Evolutionary conservation across 1,140 invertebrate species (phyloP), one percentile per base, ranked within the genome.

Genomic region (Drosophila kanapiae): DNA sequence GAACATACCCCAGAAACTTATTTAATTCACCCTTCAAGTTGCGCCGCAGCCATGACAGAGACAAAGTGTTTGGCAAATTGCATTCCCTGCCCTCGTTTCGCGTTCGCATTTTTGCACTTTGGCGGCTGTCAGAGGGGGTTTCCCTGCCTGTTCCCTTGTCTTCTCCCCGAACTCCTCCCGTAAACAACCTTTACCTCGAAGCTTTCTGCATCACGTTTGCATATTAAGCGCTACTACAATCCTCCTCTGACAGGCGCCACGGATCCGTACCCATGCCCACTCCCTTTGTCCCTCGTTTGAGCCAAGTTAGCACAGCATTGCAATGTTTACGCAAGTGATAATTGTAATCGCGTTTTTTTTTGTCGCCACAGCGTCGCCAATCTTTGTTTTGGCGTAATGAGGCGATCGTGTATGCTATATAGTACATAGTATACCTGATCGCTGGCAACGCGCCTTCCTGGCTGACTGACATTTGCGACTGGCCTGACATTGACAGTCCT

Each of bases 311-410:
- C 74, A 82, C 69, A 90, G 77, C 81, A 85, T 81, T 75, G 80
- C 69, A 68, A 85, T 90, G 85, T 88, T 90, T 90, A 79, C 75
- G 63, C 84, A 88, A 85, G 85, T 88, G 84, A 85, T 90, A 88
- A 90, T 88, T 90, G 84, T 81, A 72, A 80, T 75, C 43, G 57
- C 31, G 13, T 58, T 43, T 31, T 31, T 31, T 31, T 31, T 54
- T 75, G 82, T 65, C 85, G 84, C 78, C 85, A 78, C 61, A 35
- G 47, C 54, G 84, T 75, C 84, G 84, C 77, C 80, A 63, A 56
- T 58, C 53, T 53, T 58, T 71, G 51, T 68, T 68, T 38, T 70
- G 60, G 29, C 80, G 49, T 84, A 87, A 87, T 86, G 83, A 87
- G 82, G 29, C 49, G 69, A 76, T 63, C 48, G 16, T 37, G 14